These are phyloP conservation scores for Cynocephalus volans DNA, from an alignment of 2,113 vertebrate species.

Conservation along the genomic window DNA sequence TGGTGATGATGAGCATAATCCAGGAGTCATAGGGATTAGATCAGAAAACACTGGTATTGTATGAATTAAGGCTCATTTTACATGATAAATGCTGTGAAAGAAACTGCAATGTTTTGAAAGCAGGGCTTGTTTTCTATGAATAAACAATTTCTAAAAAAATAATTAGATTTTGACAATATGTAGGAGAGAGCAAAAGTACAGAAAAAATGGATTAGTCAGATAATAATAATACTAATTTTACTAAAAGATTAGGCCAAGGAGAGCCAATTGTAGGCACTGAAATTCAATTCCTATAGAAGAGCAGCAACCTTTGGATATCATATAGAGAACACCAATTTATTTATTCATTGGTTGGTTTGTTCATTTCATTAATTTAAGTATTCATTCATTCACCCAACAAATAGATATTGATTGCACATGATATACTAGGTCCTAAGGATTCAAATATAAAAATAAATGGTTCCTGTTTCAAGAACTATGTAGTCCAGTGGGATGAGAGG, in stretches of 20 bases:
- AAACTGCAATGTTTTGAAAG: not conserved
- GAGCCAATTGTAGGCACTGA: not conserved
- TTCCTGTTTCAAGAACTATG: not conserved
- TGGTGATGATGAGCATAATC: not conserved
- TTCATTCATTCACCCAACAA: not conserved
- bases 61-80: not conserved
- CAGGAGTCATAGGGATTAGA: not conserved
- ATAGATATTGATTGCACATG: not conserved
- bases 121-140: not conserved
- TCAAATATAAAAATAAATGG: not conserved
- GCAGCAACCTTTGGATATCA: not conserved
- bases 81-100: conserved; percentile 11
- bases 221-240: not conserved
- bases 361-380: conserved; percentile 24
- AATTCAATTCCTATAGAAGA: not conserved
- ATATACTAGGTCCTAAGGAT: not conserved
- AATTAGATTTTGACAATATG: conserved; percentile 9
- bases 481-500: not conserved
- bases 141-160: conserved; percentile 14
- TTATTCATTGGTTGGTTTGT: not conserved
- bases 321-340: not conserved
- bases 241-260: not conserved
- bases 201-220: not conserved
- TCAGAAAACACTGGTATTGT: not conserved
- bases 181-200: not conserved